Percentiles rank a stretch among this genome's conserved stretches.
Conservation (phyloP, 2,113 vertebrate genomes). For the Antechinus stuartii region DNA sequence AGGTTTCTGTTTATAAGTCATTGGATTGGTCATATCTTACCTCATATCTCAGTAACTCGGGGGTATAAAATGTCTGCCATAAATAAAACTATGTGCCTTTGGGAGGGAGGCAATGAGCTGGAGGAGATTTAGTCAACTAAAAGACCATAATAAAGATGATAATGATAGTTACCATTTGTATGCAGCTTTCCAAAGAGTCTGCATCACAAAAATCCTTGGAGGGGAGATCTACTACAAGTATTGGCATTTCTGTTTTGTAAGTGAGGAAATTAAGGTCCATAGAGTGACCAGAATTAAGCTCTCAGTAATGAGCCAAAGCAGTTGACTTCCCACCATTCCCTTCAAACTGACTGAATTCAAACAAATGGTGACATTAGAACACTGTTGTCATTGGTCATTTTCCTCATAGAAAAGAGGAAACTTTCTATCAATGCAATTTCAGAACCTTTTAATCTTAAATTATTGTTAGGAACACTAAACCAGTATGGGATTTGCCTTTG, state of each 20-base stretch:
- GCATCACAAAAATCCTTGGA: not conserved
- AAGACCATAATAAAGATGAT: not conserved
- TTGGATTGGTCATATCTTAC: no score
- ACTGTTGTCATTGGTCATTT: not conserved
- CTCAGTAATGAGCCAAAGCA: not conserved
- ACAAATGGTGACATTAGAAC: not conserved
- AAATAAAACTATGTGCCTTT: not conserved
- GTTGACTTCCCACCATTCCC: not conserved
- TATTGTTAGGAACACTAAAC: not conserved
- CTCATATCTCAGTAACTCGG: not conserved
- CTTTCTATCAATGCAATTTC: not conserved
- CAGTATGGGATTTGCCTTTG: not conserved
- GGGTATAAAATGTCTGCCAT: not conserved
- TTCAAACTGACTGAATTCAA: not conserved
- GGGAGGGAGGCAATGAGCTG: not conserved
- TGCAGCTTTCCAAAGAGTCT: not conserved
- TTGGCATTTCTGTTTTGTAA: not conserved
- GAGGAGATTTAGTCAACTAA: not conserved
- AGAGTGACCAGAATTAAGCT: not conserved
- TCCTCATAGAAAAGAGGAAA: not conserved
- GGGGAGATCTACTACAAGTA: not conserved
- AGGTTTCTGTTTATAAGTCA: not conserved
- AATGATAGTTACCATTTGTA: not conserved
- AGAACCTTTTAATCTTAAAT: not conserved
- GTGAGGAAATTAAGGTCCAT: not conserved